Evolutionary conservation across 2,888 invertebrate genomes (phyloP).

Genomic region (Drosophila nr. perissopoda): DNA sequence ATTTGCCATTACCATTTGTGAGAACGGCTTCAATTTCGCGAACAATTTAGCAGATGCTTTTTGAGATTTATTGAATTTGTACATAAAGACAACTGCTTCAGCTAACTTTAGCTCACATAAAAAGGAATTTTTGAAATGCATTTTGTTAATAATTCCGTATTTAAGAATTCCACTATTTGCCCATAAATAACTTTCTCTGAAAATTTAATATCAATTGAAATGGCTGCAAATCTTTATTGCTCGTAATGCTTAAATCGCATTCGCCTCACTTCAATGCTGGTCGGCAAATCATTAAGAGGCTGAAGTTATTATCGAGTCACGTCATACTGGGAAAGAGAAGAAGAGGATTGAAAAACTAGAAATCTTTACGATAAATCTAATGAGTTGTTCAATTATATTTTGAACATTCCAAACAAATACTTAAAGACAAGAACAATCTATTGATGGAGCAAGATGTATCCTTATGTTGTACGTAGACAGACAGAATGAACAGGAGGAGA

Average conservation of each 20-base stretch:
- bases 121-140: not conserved
- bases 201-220: conserved; percentile 3
- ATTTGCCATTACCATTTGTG: conserved; percentile 9
- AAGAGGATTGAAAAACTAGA: not conserved
- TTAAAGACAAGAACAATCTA: not conserved
- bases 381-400: not conserved
- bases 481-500: conserved; percentile 26
- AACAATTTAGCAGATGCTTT: conserved; percentile 39
- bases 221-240: not conserved
- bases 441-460: not conserved
- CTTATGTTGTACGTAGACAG: not conserved
- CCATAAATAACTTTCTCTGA: not conserved
- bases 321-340: conserved; percentile 2
- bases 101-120: not conserved
- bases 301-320: conserved; percentile 4
- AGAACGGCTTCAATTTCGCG: conserved; percentile 16
- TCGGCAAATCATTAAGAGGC: conserved; percentile 14
- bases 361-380: not conserved
- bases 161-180: not conserved
- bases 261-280: conserved; percentile 10
- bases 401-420: not conserved
- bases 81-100: not conserved
- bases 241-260: conserved; percentile 13
- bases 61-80: not conserved
- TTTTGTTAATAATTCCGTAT: not conserved